A percentile compares a stretch with the other conserved stretches of the same genome.
Conservation (phyloP, 2,888 invertebrate genomes). For the Sialis lutaria region DNA sequence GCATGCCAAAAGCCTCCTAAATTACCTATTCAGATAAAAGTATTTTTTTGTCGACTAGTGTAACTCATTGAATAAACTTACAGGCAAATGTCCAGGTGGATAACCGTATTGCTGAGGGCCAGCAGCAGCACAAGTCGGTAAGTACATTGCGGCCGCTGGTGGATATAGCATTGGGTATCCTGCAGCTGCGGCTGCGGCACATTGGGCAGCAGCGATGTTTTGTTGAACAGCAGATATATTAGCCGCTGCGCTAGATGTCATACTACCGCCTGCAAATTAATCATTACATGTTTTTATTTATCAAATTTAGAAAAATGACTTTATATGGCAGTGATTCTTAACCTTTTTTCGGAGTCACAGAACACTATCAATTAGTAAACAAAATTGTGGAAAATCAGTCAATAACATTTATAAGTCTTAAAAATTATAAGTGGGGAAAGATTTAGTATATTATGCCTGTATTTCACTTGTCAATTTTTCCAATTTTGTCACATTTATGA, state of each 20-base stretch:
- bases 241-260: conserved; percentile 2
- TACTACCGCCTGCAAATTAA: not conserved
- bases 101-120: conserved; percentile 4
- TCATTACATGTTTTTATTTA: too few species aligned
- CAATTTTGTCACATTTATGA: too few species aligned
- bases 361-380: too few species aligned
- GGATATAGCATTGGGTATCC: conserved; percentile 5
- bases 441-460: too few species aligned
- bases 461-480: too few species aligned
- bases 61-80: not conserved
- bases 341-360: too few species aligned
- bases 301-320: too few species aligned
- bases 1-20: too few species aligned
- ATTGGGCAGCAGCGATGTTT: conserved; percentile 24
- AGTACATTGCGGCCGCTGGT: conserved; percentile 4
- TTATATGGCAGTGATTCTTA: too few species aligned
- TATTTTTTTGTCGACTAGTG: not conserved
- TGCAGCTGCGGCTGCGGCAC: conserved; percentile 28
- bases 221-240: conserved; percentile 19
- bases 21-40: not conserved
- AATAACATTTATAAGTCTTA: too few species aligned
- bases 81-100: conserved; percentile 4
- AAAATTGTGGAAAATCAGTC: too few species aligned
- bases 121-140: conserved; percentile 4
- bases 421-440: too few species aligned